A percentile compares a stretch with the other conserved stretches of the same genome.
These are phyloP conservation scores for Platysteira castanea DNA, from an alignment of 2,113 vertebrate genomes.

Conservation along the genomic window DNA sequence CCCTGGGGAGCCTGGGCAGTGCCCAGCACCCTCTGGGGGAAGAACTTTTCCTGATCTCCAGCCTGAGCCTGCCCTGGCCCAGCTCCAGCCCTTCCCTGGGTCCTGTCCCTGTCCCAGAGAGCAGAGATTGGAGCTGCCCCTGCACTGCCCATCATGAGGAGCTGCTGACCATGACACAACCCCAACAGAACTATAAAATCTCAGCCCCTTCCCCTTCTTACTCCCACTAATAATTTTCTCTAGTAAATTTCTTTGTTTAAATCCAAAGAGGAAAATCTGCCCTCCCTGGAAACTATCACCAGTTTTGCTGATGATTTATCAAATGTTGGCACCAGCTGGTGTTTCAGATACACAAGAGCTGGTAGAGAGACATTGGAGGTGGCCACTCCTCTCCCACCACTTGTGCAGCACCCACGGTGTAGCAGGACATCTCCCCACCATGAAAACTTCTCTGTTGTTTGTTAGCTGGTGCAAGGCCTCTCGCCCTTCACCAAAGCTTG, in stretches of 20 bases:
- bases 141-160: background rate
- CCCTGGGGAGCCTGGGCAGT: background rate
- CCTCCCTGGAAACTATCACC: background rate
- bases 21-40: background rate
- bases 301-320: background rate
- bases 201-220: background rate
- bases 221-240: background rate
- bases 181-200: rapidly evolving
- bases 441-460: rapidly evolving
- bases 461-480: background rate
- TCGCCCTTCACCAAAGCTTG: background rate
- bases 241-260: background rate
- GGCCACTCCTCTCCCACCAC: background rate
- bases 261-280: background rate
- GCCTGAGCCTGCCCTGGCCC: background rate
- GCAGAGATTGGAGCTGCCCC: background rate
- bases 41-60: background rate
- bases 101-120: too few species aligned
- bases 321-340: background rate
- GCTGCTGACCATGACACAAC: background rate
- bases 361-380: background rate
- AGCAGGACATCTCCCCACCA: background rate
- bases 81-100: background rate
- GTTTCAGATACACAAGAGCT: background rate
- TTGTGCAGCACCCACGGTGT: background rate